Evolutionary conservation across 2,113 vertebrate genomes (phyloP).

Genomic region (Ptyas mucosa): DNA sequence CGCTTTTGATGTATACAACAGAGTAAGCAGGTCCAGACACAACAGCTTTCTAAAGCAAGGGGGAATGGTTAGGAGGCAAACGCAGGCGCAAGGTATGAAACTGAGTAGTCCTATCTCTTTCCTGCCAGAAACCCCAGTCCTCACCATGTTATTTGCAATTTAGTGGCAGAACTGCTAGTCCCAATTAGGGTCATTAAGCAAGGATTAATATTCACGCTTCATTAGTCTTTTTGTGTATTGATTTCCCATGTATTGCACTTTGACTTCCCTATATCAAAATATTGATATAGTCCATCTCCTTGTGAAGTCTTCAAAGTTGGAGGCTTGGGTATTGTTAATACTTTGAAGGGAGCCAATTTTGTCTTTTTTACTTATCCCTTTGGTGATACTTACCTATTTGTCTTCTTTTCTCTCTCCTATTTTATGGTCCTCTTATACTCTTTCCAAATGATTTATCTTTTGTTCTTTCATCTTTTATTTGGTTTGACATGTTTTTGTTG

Average conservation of each 20-base stretch:
- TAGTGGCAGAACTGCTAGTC: neutral
- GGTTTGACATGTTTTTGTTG: neutral
- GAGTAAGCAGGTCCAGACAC: neutral
- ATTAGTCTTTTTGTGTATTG: neutral
- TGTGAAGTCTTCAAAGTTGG: neutral
- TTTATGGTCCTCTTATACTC: neutral
- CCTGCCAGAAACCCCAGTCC: neutral
- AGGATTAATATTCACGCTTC: neutral
- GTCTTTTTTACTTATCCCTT: neutral
- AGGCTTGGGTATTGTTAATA: neutral
- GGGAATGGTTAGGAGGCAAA: neutral
- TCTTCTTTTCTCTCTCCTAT: neutral
- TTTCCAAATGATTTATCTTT: neutral
- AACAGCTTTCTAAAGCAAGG: neutral
- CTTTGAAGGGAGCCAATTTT: neutral
- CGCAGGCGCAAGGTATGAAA: neutral
- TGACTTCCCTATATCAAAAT: neutral
- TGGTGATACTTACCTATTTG: neutral
- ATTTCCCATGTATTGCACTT: neutral
- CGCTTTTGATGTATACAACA: neutral
- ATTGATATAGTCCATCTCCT: constrained; percentile 6
- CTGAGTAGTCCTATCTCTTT: neutral
- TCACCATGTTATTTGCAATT: neutral
- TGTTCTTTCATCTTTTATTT: neutral
- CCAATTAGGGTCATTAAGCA: neutral